These are phyloP conservation scores for Bombus difficillimus DNA, from an alignment of 1,140 invertebrate genomes.

Conservation along the genomic window DNA sequence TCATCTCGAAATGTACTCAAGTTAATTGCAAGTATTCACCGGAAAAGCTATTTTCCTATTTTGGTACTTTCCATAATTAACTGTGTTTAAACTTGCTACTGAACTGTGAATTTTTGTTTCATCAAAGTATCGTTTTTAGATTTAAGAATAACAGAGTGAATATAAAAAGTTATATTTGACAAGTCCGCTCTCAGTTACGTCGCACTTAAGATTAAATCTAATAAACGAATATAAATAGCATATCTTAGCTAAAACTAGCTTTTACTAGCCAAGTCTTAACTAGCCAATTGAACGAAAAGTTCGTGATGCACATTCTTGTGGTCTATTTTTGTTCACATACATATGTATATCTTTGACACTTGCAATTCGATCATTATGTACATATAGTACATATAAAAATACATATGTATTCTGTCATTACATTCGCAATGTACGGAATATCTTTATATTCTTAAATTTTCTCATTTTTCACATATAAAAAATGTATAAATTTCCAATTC, in stretches of 20 bases:
- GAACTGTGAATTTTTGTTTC: background rate
- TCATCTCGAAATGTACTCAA: conserved; percentile 5
- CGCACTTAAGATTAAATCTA: conserved; percentile 23
- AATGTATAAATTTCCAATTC: background rate
- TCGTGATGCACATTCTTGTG: conserved; percentile 22
- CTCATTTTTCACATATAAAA: background rate
- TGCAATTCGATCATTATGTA: background rate
- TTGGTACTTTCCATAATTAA: background rate
- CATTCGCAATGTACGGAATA: background rate
- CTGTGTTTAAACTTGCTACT: background rate
- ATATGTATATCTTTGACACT: background rate
- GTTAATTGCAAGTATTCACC: background rate
- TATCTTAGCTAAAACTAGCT: background rate
- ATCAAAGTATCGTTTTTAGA: background rate
- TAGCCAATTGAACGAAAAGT: background rate
- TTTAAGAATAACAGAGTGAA: background rate
- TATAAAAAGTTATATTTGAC: background rate
- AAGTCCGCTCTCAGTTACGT: conserved; percentile 3
- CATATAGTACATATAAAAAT: background rate
- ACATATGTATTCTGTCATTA: background rate
- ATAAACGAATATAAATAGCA: conserved; percentile 46
- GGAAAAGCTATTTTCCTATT: background rate
- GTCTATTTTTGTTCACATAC: conserved; percentile 20
- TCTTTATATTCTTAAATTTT: background rate
- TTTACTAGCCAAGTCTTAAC: conserved; percentile 3